Evolutionary conservation across 2,113 vertebrate genomes (phyloP).

Genomic region (Megaceryle maxima): DNA sequence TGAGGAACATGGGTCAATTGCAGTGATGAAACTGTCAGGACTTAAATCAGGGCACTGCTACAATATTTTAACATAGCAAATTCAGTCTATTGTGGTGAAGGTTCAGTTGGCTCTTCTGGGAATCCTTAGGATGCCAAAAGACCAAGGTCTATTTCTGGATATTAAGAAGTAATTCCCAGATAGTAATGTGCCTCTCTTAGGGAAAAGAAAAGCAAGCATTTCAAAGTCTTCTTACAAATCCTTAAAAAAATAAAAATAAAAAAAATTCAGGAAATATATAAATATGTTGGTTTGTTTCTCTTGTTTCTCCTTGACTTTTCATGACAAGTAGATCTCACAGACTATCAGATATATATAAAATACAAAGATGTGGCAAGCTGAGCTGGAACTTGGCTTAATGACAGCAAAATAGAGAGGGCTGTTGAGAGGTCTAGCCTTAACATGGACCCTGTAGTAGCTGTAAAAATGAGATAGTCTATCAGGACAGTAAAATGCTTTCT

Average conservation of each 20-base stretch:
- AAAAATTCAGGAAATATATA: background rate
- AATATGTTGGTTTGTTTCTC: background rate
- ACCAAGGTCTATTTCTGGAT: background rate
- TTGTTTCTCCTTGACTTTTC: background rate
- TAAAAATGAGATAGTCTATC: background rate
- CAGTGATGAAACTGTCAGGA: constrained; percentile 15
- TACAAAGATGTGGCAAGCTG: background rate
- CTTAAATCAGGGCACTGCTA: background rate
- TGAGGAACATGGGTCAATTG: constrained; percentile 7
- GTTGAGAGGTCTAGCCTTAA: background rate
- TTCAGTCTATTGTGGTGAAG: background rate
- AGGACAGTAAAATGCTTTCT: background rate
- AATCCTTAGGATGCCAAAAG: constrained; percentile 22
- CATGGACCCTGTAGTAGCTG: background rate
- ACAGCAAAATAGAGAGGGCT: background rate
- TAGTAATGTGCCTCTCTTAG: background rate
- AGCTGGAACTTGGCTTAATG: background rate
- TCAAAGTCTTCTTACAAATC: background rate
- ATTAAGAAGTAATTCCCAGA: background rate
- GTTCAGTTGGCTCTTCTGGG: constrained; percentile 5
- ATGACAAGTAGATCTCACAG: background rate
- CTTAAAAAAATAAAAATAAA: background rate
- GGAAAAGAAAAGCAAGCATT: background rate
- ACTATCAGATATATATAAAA: background rate
- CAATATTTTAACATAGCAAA: background rate